phyloP scores from a whole-genome alignment of 2,888 invertebrate species.

The Orthosia incerta region DNA sequence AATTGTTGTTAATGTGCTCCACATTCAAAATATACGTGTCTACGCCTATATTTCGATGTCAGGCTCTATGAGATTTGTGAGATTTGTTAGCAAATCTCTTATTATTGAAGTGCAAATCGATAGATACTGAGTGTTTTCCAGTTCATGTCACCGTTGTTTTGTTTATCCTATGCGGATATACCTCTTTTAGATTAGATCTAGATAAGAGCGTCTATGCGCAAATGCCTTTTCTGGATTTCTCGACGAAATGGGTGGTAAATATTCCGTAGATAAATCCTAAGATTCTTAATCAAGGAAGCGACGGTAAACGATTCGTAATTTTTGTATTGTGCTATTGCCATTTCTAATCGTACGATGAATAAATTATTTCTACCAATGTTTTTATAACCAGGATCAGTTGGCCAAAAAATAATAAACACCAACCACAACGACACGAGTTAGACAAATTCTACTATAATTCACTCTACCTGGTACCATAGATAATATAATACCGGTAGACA shows the following conservation, averaged over 20 bases:
- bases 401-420: background rate
- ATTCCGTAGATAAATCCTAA: no score
- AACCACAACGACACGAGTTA: conserved; percentile 11
- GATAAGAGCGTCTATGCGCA: no score
- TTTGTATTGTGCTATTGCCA: no score
- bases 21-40: conserved; percentile 33
- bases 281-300: background rate
- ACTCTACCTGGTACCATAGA: background rate
- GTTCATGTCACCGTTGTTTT: no score
- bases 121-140: background rate
- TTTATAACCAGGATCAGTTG: background rate
- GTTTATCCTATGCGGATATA: no score
- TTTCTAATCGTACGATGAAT: background rate
- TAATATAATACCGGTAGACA: background rate
- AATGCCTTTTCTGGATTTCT: background rate
- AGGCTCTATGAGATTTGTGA: conserved; percentile 5
- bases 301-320: no score
- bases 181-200: no score
- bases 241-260: background rate
- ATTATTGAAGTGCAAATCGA: conserved; percentile 7
- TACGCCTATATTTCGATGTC: background rate
- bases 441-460: background rate
- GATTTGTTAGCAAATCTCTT: conserved; percentile 1
- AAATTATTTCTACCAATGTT: background rate
- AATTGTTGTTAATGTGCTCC: conserved; percentile 51